Conservation (phyloP, 1,140 invertebrate species). For the Eufriesea mexicana region DNA sequence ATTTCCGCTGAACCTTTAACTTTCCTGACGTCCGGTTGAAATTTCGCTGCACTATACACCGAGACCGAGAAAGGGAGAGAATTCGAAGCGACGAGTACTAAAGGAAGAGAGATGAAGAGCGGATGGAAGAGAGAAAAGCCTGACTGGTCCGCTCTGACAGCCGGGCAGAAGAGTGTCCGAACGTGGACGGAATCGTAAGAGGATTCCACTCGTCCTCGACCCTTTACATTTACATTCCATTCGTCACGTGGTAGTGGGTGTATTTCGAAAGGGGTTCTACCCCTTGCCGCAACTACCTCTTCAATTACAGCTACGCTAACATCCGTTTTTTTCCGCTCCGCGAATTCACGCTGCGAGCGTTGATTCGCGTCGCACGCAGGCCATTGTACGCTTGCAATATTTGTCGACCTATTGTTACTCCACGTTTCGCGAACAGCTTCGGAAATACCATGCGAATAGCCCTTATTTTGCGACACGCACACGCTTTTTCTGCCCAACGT, state of each 20-base stretch:
- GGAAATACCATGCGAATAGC: not conserved
- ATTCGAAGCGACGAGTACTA: not conserved
- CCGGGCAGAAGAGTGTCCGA: constrained; percentile 52
- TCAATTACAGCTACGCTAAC: constrained; percentile 29
- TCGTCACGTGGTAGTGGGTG: constrained; percentile 31
- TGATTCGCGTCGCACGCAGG: not conserved
- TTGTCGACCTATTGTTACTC: not conserved
- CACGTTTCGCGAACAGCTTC: too few relatives aligned
- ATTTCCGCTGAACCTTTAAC: not conserved
- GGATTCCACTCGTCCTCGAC: constrained; percentile 50
- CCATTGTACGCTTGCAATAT: not conserved
- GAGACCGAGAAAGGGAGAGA: not conserved
- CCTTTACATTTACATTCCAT: constrained; percentile 67
- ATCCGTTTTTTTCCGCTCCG: not conserved
- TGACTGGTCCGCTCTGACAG: constrained; percentile 54
- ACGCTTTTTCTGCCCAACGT: not conserved
- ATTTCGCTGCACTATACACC: not conserved
- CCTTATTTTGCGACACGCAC: not conserved
- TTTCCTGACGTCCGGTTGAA: constrained; percentile 13
- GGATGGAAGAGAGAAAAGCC: not conserved
- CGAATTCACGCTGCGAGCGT: constrained; percentile 2
- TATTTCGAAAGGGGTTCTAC: constrained; percentile 41
- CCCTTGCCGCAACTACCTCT: constrained; percentile 3
- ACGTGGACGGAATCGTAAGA: constrained; percentile 69
- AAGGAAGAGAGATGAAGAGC: not conserved